Evolutionary conservation across 2,888 invertebrate species (phyloP).

Genomic region (Caenorhabditis sp.): DNA sequence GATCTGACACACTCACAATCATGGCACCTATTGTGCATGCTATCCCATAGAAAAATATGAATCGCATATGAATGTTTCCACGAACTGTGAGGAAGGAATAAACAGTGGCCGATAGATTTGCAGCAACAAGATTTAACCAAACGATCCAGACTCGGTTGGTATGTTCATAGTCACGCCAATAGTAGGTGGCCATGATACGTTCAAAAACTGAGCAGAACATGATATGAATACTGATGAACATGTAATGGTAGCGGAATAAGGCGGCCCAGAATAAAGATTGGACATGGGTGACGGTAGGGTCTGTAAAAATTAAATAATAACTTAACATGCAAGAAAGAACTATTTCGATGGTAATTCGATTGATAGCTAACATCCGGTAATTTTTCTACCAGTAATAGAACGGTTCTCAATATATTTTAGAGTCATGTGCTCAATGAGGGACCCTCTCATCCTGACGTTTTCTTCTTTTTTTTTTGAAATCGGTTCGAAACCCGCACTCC

Average conservation of each 20-base stretch:
- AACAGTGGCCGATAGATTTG: conserved; percentile 2
- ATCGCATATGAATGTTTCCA: conserved; percentile 15
- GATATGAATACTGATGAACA: conserved; percentile 22
- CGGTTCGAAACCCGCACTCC: too few species aligned
- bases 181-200: conserved; percentile 16
- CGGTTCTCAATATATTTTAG: too few species aligned
- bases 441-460: too few species aligned
- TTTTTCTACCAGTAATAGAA: too few species aligned
- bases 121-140: neutral
- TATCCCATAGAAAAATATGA: conserved; percentile 12
- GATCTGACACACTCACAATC: too few species aligned
- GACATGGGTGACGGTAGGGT: neutral
- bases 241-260: conserved; percentile 27
- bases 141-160: conserved; percentile 15
- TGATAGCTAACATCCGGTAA: too few species aligned
- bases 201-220: conserved; percentile 14
- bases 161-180: conserved; percentile 28
- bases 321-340: neutral
- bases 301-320: neutral
- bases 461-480: too few species aligned
- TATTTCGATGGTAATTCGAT: too few species aligned
- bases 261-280: conserved; percentile 21
- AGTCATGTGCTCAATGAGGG: too few species aligned
- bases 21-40: conserved; percentile 5
- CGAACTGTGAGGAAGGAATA: conserved; percentile 17